Percentiles rank a stretch among this genome's conserved stretches.
These are phyloP conservation scores for Eupeodes latifasciatus DNA, from an alignment of 2,888 invertebrate species.

Conservation along the genomic window DNA sequence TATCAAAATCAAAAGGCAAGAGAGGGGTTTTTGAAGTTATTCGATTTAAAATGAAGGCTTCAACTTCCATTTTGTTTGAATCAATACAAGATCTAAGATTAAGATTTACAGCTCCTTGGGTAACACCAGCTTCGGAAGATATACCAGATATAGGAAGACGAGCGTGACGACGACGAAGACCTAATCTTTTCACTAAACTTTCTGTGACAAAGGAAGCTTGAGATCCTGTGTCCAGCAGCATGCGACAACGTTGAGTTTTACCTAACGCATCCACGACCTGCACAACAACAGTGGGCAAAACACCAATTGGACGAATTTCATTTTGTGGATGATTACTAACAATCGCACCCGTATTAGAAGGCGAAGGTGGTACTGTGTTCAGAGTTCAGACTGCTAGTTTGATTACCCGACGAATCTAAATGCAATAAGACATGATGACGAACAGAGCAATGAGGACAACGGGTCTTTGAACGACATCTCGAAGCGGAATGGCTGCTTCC, in stretches of 20 bases:
- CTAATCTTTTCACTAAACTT: not conserved
- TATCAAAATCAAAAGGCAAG: not conserved
- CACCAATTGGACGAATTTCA: slow-evolving; percentile 5
- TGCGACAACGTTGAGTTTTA: not conserved
- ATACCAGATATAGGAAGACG: not conserved
- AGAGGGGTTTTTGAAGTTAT: slow-evolving; percentile 8
- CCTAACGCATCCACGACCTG: not conserved
- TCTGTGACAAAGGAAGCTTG: slow-evolving; percentile 5
- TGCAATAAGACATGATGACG: slow-evolving; percentile 25
- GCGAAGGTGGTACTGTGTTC: not conserved
- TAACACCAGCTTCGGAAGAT: slow-evolving; percentile 5
- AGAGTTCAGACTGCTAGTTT: not conserved
- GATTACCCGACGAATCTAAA: not conserved
- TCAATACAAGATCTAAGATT: not conserved
- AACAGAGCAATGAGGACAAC: slow-evolving; percentile 31
- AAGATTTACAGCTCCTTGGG: not conserved
- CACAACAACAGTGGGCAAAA: slow-evolving; percentile 33
- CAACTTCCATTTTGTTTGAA: not conserved
- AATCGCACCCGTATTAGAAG: not conserved
- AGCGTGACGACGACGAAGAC: slow-evolving; percentile 1
- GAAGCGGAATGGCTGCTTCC: slow-evolving; percentile 37
- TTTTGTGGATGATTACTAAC: slow-evolving; percentile 18
- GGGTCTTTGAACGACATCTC: slow-evolving; percentile 26
- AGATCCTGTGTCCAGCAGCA: not conserved
- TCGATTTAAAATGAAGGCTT: slow-evolving; percentile 12